phyloP scores from a whole-genome alignment of 2,797 vertebrate species.

The Lagodon rhomboides region DNA sequence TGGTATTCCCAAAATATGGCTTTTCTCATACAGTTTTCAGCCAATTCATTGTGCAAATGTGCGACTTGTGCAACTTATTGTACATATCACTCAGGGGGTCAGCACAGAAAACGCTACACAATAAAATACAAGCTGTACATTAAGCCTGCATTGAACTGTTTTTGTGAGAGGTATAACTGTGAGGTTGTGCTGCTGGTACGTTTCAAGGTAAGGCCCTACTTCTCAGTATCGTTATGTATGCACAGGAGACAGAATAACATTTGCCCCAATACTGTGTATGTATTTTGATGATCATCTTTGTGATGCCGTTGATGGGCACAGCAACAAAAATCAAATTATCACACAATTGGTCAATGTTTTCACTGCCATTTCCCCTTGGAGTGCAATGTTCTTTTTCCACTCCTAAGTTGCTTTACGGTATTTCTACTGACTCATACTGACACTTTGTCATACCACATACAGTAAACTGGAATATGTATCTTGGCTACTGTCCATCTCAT shows the following conservation, averaged over 20 bases:
- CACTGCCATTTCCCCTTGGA: neutral
- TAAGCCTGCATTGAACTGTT: neutral
- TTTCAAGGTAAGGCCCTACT: neutral
- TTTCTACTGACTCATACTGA: conserved; percentile 1
- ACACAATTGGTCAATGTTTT: neutral
- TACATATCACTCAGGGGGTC: neutral
- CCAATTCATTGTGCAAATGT: neutral
- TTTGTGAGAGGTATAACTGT: neutral
- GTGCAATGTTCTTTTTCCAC: neutral
- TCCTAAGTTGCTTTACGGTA: neutral
- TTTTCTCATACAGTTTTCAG: conserved; percentile 3
- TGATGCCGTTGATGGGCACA: neutral
- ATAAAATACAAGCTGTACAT: neutral
- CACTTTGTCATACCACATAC: neutral
- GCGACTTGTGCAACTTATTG: neutral
- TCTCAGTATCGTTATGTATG: neutral
- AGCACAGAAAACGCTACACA: neutral
- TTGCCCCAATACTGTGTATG: neutral
- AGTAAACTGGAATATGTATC: neutral
- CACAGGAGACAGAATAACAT: neutral
- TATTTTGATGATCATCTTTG: neutral
- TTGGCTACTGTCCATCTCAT: neutral
- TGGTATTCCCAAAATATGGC: conserved; percentile 14
- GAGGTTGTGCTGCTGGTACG: neutral
- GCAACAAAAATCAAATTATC: conserved; percentile 1